These are phyloP conservation scores for Esox masquinongy DNA, from an alignment of 2,797 vertebrate genomes.

Conservation along the genomic window DNA sequence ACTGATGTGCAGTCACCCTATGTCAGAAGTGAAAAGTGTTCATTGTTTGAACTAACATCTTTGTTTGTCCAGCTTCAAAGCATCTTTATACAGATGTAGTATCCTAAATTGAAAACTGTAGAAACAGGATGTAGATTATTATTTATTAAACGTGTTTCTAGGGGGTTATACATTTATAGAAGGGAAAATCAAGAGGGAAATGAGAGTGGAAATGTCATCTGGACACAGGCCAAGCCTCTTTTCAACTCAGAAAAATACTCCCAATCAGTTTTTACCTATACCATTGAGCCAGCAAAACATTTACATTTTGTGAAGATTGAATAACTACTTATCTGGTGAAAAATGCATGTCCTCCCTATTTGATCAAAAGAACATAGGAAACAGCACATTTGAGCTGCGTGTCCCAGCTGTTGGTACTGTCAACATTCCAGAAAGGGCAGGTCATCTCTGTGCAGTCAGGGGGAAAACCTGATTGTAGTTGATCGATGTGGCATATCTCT, in stretches of 20 bases:
- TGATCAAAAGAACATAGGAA: constrained; percentile 22
- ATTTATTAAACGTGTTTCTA: no score
- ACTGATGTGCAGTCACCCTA: no score
- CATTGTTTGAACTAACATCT: no score
- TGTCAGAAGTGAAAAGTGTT: no score
- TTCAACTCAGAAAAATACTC: not conserved
- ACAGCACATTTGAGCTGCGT: constrained; percentile 14
- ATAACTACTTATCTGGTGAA: not conserved
- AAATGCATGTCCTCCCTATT: constrained; percentile 9
- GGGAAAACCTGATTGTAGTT: not conserved
- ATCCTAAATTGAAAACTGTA: no score
- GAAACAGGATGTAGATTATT: no score
- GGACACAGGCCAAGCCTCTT: not conserved
- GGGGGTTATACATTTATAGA: no score
- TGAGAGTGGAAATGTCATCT: not conserved
- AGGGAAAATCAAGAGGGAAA: no score
- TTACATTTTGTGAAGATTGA: not conserved
- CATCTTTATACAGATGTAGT: no score
- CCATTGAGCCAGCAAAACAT: not conserved
- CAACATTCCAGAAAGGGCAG: constrained; percentile 18
- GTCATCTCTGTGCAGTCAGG: constrained; percentile 9
- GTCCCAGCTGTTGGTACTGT: constrained; percentile 35
- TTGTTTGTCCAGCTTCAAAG: no score
- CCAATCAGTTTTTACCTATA: not conserved
- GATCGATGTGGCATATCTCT: constrained; percentile 32